These are phyloP conservation scores for Nephrocerus scutellatus DNA, from an alignment of 2,888 invertebrate species.

Conservation along the genomic window DNA sequence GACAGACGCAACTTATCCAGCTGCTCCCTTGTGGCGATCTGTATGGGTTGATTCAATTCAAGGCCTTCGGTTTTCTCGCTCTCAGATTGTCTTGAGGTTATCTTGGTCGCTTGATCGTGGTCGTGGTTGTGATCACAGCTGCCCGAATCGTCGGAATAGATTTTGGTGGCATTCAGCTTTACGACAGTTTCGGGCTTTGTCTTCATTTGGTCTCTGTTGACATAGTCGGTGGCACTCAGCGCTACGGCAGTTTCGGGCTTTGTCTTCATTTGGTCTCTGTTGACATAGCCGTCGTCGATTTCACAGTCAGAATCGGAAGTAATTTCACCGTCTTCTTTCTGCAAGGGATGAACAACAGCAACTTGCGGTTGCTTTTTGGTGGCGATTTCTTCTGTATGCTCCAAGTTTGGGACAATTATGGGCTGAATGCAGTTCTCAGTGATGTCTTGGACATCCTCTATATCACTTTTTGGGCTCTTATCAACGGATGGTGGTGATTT, in stretches of 20 bases:
- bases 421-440: slow-evolving; percentile 34
- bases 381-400: slow-evolving; percentile 39
- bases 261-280: slow-evolving; percentile 94
- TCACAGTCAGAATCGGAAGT: slow-evolving; percentile 68
- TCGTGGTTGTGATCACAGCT: slow-evolving; percentile 49
- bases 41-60: slow-evolving; percentile 51
- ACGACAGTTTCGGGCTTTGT: slow-evolving; percentile 89
- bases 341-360: slow-evolving; percentile 83
- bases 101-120: slow-evolving; percentile 56
- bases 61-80: slow-evolving; percentile 48
- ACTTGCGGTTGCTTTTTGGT: slow-evolving; percentile 51
- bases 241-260: too few relatives aligned
- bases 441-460: slow-evolving; percentile 18
- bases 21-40: slow-evolving; percentile 72
- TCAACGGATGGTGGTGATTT: too few relatives aligned
- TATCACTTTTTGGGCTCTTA: too few relatives aligned
- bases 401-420: slow-evolving; percentile 35
- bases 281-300: slow-evolving; percentile 95
- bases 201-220: slow-evolving; percentile 87
- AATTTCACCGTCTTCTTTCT: slow-evolving; percentile 50
- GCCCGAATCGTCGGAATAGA: slow-evolving; percentile 84
- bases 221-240: too few relatives aligned
- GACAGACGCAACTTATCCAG: slow-evolving; percentile 75
- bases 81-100: slow-evolving; percentile 51
- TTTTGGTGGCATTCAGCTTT: slow-evolving; percentile 88